phyloP scores from a whole-genome alignment of 1,140 invertebrate genomes.

The Vanessa atalanta region DNA sequence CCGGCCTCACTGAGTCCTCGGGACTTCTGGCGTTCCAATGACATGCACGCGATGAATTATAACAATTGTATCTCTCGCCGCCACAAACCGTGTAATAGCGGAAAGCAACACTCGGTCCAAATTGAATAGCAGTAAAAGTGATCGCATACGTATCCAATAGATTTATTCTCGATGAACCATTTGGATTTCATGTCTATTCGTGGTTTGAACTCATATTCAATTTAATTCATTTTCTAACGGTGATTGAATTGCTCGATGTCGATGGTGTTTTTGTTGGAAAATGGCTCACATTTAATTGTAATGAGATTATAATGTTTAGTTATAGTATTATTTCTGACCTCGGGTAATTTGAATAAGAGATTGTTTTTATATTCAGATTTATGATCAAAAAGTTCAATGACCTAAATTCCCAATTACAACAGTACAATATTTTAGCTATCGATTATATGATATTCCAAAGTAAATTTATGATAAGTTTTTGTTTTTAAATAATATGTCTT shows the following conservation, averaged over 20 bases:
- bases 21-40: constrained; percentile 62
- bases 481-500: background rate
- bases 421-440: background rate
- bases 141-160: constrained; percentile 74
- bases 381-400: no score
- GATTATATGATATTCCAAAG: background rate
- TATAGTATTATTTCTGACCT: no score
- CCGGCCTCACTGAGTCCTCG: constrained; percentile 54
- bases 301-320: background rate
- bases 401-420: no score
- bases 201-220: constrained; percentile 61
- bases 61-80: constrained; percentile 66
- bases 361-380: no score
- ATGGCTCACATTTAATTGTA: background rate
- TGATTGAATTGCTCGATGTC: constrained; percentile 33
- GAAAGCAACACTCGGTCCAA: constrained; percentile 75
- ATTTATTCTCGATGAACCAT: constrained; percentile 59
- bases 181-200: constrained; percentile 67
- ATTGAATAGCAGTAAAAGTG: constrained; percentile 80
- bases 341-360: no score
- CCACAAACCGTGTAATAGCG: constrained; percentile 77
- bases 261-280: constrained; percentile 14
- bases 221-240: constrained; percentile 52
- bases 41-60: constrained; percentile 63
- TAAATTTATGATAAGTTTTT: background rate